phyloP scores from a whole-genome alignment of 2,113 vertebrate genomes.

The Sakesphorus luctuosus region DNA sequence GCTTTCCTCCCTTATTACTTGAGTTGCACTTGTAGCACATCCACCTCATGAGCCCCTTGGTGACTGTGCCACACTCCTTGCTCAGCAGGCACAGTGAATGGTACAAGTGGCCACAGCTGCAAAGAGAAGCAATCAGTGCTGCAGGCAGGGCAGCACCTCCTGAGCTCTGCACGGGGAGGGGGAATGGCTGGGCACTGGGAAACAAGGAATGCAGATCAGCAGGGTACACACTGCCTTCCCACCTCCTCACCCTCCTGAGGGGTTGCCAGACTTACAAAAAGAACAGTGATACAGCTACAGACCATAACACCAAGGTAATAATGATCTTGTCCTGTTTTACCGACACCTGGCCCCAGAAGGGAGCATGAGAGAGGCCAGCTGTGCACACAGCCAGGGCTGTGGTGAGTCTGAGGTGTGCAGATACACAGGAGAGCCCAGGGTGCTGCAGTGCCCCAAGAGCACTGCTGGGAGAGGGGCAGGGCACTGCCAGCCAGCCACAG shows the following conservation, averaged over 20 bases:
- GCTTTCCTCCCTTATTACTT: slow-evolving; percentile 80
- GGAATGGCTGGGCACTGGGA: not conserved
- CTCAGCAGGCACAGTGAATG: slow-evolving; percentile 91
- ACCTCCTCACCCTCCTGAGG: not conserved
- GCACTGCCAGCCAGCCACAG: not conserved
- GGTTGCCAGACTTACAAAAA: not conserved
- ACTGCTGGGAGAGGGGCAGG: not conserved
- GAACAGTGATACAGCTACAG: not conserved
- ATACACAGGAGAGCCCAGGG: not conserved
- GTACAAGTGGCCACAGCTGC: slow-evolving; percentile 96
- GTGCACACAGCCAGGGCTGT: not conserved
- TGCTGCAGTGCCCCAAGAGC: not conserved
- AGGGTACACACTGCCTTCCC: accelerated
- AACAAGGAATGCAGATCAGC: not conserved
- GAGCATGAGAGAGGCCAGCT: not conserved
- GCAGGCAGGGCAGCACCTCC: not conserved
- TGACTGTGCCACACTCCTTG: slow-evolving; percentile 79
- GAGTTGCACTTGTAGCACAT: slow-evolving; percentile 94
- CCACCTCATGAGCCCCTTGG: slow-evolving; percentile 82
- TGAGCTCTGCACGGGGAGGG: not conserved
- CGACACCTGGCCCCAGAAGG: not conserved
- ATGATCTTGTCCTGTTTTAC: not conserved
- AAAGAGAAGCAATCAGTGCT: not conserved
- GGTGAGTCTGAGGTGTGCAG: not conserved
- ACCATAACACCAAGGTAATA: not conserved